Conservation (phyloP, 2,797 vertebrate species). For the Darevskia nairensis region DNA sequence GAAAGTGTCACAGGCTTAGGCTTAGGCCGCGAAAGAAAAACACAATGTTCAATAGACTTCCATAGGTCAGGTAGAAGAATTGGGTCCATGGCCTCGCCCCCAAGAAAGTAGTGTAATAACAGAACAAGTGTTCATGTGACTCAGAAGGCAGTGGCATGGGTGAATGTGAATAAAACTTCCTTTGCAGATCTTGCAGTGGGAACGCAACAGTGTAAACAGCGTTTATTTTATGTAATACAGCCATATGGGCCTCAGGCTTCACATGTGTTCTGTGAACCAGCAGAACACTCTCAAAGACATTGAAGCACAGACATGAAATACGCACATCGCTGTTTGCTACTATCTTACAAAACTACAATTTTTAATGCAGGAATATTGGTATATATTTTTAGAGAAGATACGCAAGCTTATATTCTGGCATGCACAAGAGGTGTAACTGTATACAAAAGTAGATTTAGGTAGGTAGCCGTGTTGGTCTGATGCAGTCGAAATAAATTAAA, state of each 20-base stretch:
- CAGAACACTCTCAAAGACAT: not conserved
- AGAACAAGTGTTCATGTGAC: too few species aligned
- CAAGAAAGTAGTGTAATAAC: not conserved
- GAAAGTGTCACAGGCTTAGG: not conserved
- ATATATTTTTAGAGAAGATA: not conserved
- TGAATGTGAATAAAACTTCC: not conserved
- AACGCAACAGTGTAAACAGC: not conserved
- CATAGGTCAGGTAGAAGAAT: not conserved
- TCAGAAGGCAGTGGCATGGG: not conserved
- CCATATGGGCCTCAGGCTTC: not conserved
- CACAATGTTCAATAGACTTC: not conserved
- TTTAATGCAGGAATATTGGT: not conserved
- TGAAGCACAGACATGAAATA: not conserved
- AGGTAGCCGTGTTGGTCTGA: too few species aligned
- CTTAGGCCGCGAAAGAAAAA: too few species aligned
- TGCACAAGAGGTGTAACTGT: not conserved
- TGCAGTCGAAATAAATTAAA: too few species aligned
- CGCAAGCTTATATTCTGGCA: not conserved
- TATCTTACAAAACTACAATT: not conserved
- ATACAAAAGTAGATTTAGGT: too few species aligned
- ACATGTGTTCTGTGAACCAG: not conserved
- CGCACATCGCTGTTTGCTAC: not conserved
- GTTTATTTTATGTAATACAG: not conserved
- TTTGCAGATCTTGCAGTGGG: not conserved
- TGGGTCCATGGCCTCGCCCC: too few species aligned